Percentiles rank a stretch among this genome's conserved stretches.
phyloP scores from a whole-genome alignment of 1,140 invertebrate genomes.

The Lasioglossum albipes region DNA sequence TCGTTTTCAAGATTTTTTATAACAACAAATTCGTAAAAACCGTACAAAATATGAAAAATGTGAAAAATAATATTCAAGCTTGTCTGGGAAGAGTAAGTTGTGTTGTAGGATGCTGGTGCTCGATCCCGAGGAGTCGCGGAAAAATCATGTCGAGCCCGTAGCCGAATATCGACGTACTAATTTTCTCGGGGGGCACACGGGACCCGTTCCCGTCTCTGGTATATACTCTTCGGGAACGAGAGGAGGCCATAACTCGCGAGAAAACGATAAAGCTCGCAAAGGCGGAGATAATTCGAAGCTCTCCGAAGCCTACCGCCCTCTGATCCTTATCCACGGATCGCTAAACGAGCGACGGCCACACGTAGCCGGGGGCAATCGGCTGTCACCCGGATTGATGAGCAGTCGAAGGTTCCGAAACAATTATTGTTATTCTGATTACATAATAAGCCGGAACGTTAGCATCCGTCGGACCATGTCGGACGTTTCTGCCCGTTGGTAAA shows the following conservation, averaged over 20 bases:
- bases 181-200: background rate
- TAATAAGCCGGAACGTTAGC: constrained; percentile 69
- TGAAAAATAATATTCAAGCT: too few relatives aligned
- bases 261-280: constrained; percentile 28
- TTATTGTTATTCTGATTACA: constrained; percentile 78
- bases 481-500: background rate
- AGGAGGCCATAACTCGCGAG: background rate
- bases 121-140: background rate
- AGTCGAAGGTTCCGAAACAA: constrained; percentile 71
- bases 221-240: background rate
- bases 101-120: too few relatives aligned
- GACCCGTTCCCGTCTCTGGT: background rate
- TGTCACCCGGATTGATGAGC: constrained; percentile 75
- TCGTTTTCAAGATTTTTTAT: too few relatives aligned
- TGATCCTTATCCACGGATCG: constrained; percentile 33
- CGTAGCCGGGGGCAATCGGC: constrained; percentile 60
- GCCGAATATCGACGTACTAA: constrained; percentile 6
- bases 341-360: constrained; percentile 49
- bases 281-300: constrained; percentile 36
- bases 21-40: too few relatives aligned
- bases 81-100: too few relatives aligned
- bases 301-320: constrained; percentile 19
- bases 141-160: background rate
- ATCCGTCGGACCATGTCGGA: constrained; percentile 6
- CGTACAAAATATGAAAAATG: too few relatives aligned